Base-by-base conservation (phyloP, 2,888 invertebrate species). In the Philaethria dido region DNA sequence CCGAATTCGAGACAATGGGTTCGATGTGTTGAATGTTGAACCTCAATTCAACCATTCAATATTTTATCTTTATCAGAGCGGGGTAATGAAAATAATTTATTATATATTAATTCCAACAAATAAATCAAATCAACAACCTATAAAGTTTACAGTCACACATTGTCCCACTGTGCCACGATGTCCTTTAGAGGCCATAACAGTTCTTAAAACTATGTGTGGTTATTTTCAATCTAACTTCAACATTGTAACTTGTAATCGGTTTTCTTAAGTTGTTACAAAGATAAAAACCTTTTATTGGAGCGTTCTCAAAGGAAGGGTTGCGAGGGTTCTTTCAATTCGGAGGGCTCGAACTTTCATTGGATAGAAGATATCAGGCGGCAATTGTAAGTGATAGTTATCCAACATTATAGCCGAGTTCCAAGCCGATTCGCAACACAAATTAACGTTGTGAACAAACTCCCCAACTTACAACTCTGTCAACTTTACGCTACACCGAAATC, bases 321-420 rank as follows among this genome's bases (percentile, higher is more conserved):
- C 50, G 42, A 64, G 55, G 62, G 68, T 62, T 65, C 65, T 69
- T 69, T 66, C 62, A 66, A 66, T 66, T 61, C 63, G 48, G 42
- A 66, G 63, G 63, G 66, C 52, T 48, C 69, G 47, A 70, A 73
- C 67, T 71, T 71, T 66, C 72, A 45, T 64, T 68, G 62, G 64
- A 64, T 70, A 62, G 67, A 66, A 54, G 68, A 67, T 69, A 73
- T 69, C 67, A 66, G 69, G 52, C 68, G 68, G 62, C 69, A 73
- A 67, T 64, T 64, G 72, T 70, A 66, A 72, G 72, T 66, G 73
- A 73, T 72, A 74, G 73, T 74, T 70, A 67, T 61, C 64, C 69
- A 68, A 70, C 68, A 69, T 68, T 69, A 70, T 72, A 63, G 66
- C 69, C 62, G 67, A 70, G 64, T 72, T 69, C 59, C 62, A 50